Conservation (phyloP, 2,888 invertebrate species). For the Nemapogon koenigi region DNA sequence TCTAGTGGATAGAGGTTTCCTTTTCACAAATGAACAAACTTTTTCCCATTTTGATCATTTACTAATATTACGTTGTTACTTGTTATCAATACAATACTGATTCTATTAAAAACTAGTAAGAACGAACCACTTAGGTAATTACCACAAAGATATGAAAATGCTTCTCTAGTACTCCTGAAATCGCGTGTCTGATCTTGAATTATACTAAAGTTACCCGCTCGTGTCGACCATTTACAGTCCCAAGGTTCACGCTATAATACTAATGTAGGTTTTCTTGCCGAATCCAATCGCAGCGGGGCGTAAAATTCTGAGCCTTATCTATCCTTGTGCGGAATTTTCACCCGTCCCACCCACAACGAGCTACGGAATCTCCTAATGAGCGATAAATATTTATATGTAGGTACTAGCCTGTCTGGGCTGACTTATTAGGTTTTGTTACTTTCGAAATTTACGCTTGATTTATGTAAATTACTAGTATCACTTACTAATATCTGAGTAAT, state of each 20-base stretch:
- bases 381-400: conserved; percentile 10
- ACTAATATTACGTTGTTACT: too few relatives aligned
- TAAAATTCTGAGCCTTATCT: conserved; percentile 8
- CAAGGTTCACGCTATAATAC: conserved; percentile 7
- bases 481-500: too few relatives aligned
- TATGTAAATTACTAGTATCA: too few relatives aligned
- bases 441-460: background rate
- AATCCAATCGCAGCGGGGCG: conserved; percentile 8
- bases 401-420: conserved; percentile 3
- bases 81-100: too few relatives aligned
- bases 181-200: conserved; percentile 8
- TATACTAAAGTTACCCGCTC: conserved; percentile 2
- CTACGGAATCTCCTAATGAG: conserved; percentile 8
- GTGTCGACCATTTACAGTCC: conserved; percentile 7
- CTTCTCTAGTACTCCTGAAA: conserved; percentile 4
- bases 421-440: conserved; percentile 8
- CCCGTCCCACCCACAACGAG: background rate
- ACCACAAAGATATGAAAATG: conserved; percentile 2
- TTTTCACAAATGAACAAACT: too few relatives aligned
- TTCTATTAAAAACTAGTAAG: too few relatives aligned
- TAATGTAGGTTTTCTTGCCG: conserved; percentile 10
- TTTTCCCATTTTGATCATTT: too few relatives aligned
- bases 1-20: too few relatives aligned
- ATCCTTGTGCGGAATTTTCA: conserved; percentile 6
- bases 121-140: too few relatives aligned